These are phyloP conservation scores for Himalopsyche phryganea DNA, from an alignment of 1,140 invertebrate genomes.

Conservation along the genomic window DNA sequence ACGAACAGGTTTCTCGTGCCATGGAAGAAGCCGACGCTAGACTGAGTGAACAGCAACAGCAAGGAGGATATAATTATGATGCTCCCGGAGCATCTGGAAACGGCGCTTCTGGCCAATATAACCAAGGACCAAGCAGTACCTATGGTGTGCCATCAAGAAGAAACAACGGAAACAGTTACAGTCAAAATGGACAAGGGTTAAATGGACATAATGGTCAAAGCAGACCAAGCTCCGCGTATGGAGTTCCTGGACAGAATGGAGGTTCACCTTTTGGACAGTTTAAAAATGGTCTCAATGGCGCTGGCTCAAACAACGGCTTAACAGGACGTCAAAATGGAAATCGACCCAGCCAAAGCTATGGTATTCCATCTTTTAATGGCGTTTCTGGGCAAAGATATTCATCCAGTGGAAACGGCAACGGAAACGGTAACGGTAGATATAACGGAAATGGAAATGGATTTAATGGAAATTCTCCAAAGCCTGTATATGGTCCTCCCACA, in stretches of 20 bases:
- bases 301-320: not conserved
- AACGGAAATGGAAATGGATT: not conserved
- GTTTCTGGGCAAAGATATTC: not conserved
- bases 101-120: not conserved
- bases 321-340: not conserved
- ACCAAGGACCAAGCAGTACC: not conserved
- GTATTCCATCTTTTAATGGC: not conserved
- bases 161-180: slow-evolving; percentile 10
- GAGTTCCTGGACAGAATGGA: not conserved
- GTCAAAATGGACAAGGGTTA: slow-evolving; percentile 15
- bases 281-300: not conserved
- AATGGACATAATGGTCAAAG: not conserved
- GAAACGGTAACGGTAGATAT: slow-evolving; percentile 2
- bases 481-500: slow-evolving; percentile 4
- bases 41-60: slow-evolving; percentile 4
- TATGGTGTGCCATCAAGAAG: not conserved
- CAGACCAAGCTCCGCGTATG: not conserved
- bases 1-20: slow-evolving; percentile 21
- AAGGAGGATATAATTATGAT: slow-evolving; percentile 11
- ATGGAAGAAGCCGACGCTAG: slow-evolving; percentile 29
- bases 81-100: not conserved
- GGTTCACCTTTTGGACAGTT: not conserved
- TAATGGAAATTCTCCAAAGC: slow-evolving; percentile 6
- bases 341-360: not conserved
- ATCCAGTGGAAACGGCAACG: slow-evolving; percentile 11